Evolutionary conservation across 1,140 invertebrate species (phyloP), one percentile per base, ranked within the genome.

Genomic region (Trichoplusia ni): DNA sequence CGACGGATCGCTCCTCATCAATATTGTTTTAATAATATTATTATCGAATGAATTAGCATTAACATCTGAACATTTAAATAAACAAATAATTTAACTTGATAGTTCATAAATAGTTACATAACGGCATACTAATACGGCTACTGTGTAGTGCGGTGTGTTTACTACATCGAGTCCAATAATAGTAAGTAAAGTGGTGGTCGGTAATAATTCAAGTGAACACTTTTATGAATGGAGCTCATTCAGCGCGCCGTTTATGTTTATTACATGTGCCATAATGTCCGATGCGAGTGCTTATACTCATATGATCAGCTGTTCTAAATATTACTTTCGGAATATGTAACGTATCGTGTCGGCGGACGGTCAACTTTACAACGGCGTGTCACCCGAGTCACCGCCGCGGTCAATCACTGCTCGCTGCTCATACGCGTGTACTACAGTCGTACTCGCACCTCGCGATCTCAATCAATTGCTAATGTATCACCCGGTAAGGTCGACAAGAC

Each of bases 201-300:
- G 72, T 60, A 75, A 77, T 80, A 77, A 77, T 73, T 79, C 77
- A 77, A 77, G 66, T 71, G 70, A 67, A 67, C 71, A 69, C 44
- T 69, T 74, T 78, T 78, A 76, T 81, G 73, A 81, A 81, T 81
- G 78, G 70, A 75, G 66, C 65, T 59, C 60, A 58, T 64, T 64
- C 16, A 67, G 67, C 59, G 64, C 60, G 63, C 66, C 65, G 65
- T 65, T 70, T 72, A 72, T 74, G 71, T 77, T 74, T 76, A 75
- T 74, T 62, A 63, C 60, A 63, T 76, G 69, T 71, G 63, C 64
- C 68, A 70, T 73, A 69, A 73, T 70, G 68, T 62, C 63, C 60
- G 49, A 63, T 49, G 49, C 60, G 63, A 29, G 51, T 23, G 42
- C 53, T n/a, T n/a, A n/a, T n/a, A 56, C 61, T 46, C 53, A 37